Evolutionary conservation across 1,140 invertebrate genomes (phyloP).

Genomic region (Ceratina calcarata): DNA sequence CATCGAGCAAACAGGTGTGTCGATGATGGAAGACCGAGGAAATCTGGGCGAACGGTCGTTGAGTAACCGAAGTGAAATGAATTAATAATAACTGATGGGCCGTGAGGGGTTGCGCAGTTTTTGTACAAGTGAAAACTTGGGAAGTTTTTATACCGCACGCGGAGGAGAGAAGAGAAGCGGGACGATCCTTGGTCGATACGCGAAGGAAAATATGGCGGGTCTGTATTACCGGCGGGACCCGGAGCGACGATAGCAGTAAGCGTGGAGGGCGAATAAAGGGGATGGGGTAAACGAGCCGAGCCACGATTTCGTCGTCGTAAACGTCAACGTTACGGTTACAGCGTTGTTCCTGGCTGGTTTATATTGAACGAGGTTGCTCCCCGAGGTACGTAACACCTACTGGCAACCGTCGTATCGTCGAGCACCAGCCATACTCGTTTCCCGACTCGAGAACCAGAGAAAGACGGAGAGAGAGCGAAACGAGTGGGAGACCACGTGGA

Average conservation of each 20-base stretch:
- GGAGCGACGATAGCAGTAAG: slow-evolving; percentile 56
- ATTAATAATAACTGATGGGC: slow-evolving; percentile 24
- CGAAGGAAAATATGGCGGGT: slow-evolving; percentile 42
- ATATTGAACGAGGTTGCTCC: slow-evolving; percentile 81
- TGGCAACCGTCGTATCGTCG: slow-evolving; percentile 67
- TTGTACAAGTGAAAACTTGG: slow-evolving; percentile 22
- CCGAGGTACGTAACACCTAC: slow-evolving; percentile 80
- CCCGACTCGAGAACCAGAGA: slow-evolving; percentile 46
- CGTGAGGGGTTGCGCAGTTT: slow-evolving; percentile 31
- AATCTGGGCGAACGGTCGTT: background rate
- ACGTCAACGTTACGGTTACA: slow-evolving; percentile 81
- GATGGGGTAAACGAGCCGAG: slow-evolving; percentile 77
- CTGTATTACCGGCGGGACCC: slow-evolving; percentile 63
- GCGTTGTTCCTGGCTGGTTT: slow-evolving; percentile 80
- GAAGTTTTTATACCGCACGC: slow-evolving; percentile 27
- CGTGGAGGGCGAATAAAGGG: slow-evolving; percentile 50
- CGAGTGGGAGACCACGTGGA: slow-evolving; percentile 68
- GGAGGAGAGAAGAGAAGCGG: slow-evolving; percentile 35
- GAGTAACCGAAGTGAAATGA: slow-evolving; percentile 26
- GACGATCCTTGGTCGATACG: slow-evolving; percentile 57
- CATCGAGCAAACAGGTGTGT: background rate
- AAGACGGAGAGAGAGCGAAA: slow-evolving; percentile 5
- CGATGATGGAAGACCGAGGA: background rate
- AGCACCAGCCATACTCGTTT: slow-evolving; percentile 62
- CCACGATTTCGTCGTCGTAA: slow-evolving; percentile 81